Conservation (phyloP, 2,113 vertebrate genomes). For the Pterocles burchelli region DNA sequence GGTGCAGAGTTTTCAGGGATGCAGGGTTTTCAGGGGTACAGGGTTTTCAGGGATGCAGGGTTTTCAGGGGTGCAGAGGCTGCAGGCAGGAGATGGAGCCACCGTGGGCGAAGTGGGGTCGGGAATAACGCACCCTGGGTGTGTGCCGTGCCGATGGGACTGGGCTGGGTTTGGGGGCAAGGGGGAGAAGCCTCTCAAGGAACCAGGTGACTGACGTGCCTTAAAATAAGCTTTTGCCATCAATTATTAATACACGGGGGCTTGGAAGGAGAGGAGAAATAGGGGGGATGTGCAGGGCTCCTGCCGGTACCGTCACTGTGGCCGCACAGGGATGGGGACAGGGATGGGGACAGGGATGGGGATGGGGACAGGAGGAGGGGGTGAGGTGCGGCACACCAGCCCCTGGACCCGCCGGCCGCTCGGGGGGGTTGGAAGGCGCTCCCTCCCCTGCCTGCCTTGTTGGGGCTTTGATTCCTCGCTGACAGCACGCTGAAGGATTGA, state of each 20-base stretch:
- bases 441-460: constrained; percentile 2
- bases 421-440: background rate
- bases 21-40: too few relatives aligned
- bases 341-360: background rate
- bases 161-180: background rate
- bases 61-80: background rate
- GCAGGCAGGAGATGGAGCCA: background rate
- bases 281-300: background rate
- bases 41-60: too few relatives aligned
- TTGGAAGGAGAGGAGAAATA: background rate
- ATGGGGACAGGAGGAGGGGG: background rate
- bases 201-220: constrained; percentile 53
- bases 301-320: background rate
- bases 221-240: background rate
- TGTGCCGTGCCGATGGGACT: background rate
- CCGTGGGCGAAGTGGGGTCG: background rate
- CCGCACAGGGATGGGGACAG: fast-evolving
- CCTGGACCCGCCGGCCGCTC: background rate
- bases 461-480: constrained; percentile 69
- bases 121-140: fast-evolving
- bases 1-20: too few relatives aligned
- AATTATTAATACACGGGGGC: background rate
- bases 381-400: fast-evolving
- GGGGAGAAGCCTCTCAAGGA: background rate
- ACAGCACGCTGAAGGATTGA: constrained; percentile 69